Base-by-base conservation (phyloP, 92 coral and sea anemone genomes). In the Paramuricea clavata region DNA sequence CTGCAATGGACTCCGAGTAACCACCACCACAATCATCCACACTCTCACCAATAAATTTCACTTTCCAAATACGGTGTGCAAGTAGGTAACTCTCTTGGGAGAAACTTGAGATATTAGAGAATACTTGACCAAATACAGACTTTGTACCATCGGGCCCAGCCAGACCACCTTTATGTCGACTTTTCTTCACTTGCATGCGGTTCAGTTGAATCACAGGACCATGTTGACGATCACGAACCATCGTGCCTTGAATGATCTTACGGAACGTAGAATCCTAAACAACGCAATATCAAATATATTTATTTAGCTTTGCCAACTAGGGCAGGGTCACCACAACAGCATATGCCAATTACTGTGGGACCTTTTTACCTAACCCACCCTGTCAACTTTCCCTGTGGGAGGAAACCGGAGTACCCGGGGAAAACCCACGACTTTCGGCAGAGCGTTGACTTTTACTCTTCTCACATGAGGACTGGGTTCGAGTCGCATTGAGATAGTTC, bases 21-120 rank as follows among this genome's bases (percentile, higher is more conserved):
- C 99, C 99, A 1, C 99, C 99, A 31, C 99, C 99, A 26, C 99
- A 96, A 59, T 96, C 99, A 64, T 96, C 99, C 57, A 96, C 99
- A 81, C 99, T 96, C 57, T 96, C 99, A 42, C 99, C 99, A 43
- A 96, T 96, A 86, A 96, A 96, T 87, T 96, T 96, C 61, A 96
- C 99, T 72, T 96, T 96, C 99, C 99, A 96, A 22, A 94, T 94
- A 12, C 99, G 95, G 74, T 96, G 99, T 60, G 99, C 95, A 2
- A 96, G 92, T 74, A 94, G 91, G 49, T 93, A 84, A 78, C 98
- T 94, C 64, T 95, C 94, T 32, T 94, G 93, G 42, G 98, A 95
- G 64, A 96, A 94, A 19, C 88, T 94, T 34, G 95, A 94, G 94
- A 94, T 94, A 83, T 96, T 94, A 80, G 91, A 89, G 78, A 95